A percentile compares a stretch with the other conserved stretches of the same genome.
Evolutionary conservation across 2,113 vertebrate species (phyloP).

Genomic region (Pterocles orientalis): DNA sequence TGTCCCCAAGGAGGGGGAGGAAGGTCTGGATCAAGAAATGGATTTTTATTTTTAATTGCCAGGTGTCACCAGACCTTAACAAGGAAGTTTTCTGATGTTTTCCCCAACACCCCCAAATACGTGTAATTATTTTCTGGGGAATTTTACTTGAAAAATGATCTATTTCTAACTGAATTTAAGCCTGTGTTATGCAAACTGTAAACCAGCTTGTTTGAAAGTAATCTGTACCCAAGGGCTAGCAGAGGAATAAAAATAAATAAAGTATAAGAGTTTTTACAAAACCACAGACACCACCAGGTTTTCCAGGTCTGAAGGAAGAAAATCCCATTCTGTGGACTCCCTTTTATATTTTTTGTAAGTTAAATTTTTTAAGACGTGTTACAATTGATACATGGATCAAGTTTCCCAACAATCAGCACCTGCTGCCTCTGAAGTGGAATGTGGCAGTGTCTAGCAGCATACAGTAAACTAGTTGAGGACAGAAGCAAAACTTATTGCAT

Average conservation of each 20-base stretch:
- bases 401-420: slow-evolving; percentile 1
- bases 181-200: slow-evolving; percentile 59
- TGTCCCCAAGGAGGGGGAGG: slow-evolving; percentile 24
- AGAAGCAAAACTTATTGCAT: background rate
- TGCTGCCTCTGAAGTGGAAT: background rate
- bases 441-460: background rate
- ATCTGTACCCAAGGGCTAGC: slow-evolving; percentile 59
- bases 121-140: slow-evolving; percentile 56
- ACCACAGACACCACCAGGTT: slow-evolving; percentile 57
- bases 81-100: slow-evolving; percentile 36
- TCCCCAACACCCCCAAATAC: slow-evolving; percentile 10
- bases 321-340: background rate
- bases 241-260: slow-evolving; percentile 62
- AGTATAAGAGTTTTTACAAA: slow-evolving; percentile 51
- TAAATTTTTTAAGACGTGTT: background rate
- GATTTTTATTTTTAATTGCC: slow-evolving; percentile 62
- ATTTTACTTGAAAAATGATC: slow-evolving; percentile 55
- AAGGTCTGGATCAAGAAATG: slow-evolving; percentile 24
- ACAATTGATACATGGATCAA: background rate
- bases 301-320: slow-evolving; percentile 24
- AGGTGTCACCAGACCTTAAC: slow-evolving; percentile 43
- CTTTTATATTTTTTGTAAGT: background rate
- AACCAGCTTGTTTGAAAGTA: slow-evolving; percentile 61
- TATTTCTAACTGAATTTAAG: slow-evolving; percentile 52
- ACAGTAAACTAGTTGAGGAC: background rate